Evolutionary conservation across 2,888 invertebrate species (phyloP).

Genomic region (Leptinotarsa peninsularis): DNA sequence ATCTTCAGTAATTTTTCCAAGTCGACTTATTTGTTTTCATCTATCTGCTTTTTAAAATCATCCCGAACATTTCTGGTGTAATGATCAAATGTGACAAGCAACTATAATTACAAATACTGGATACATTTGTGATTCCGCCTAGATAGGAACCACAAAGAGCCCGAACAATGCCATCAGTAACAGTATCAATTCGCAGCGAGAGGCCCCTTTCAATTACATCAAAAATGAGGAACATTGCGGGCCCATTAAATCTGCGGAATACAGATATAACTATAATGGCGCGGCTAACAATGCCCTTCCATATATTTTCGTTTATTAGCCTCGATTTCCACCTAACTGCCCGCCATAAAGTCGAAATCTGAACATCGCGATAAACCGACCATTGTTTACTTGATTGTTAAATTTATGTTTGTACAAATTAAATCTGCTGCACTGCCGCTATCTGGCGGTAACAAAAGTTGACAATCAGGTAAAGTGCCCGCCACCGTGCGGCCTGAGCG

Average conservation of each 20-base stretch:
- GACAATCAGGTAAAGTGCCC: conserved; percentile 60
- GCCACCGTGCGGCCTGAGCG: conserved; percentile 49
- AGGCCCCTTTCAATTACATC: conserved; percentile 58
- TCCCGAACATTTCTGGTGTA: not conserved
- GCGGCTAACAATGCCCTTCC: conserved; percentile 57
- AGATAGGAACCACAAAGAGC: conserved; percentile 1
- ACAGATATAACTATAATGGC: conserved; percentile 61
- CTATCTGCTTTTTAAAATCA: no score
- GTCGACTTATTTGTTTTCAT: no score
- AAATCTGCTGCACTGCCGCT: conserved; percentile 63
- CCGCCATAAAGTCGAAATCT: conserved; percentile 66
- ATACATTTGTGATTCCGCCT: conserved; percentile 7
- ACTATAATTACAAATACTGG: not conserved
- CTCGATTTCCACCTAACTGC: conserved; percentile 65
- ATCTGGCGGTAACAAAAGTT: conserved; percentile 64
- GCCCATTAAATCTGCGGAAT: conserved; percentile 60
- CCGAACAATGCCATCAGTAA: conserved; percentile 32
- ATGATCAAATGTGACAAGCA: not conserved
- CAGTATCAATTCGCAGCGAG: conserved; percentile 55
- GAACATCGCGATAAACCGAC: conserved; percentile 67
- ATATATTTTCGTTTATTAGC: conserved; percentile 66
- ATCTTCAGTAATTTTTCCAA: no score
- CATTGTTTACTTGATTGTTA: conserved; percentile 68
- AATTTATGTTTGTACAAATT: conserved; percentile 68
- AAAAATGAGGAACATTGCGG: conserved; percentile 59